Evolutionary conservation across 2,797 vertebrate genomes (phyloP).

Genomic region (Danionella dracula): DNA sequence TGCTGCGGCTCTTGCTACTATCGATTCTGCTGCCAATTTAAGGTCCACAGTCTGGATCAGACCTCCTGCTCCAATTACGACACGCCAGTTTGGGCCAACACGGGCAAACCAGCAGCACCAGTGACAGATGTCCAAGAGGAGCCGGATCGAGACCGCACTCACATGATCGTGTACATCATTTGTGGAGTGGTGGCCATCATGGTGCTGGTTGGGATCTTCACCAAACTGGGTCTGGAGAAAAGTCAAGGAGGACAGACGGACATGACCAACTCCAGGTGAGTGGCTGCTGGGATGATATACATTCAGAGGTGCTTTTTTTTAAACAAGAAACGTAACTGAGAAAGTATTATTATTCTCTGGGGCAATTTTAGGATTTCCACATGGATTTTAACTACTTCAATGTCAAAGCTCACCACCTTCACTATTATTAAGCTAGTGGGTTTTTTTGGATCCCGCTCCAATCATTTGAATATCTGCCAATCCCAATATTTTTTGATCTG

Average conservation of each 20-base stretch:
- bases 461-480: no score
- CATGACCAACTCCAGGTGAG: conserved; percentile 91
- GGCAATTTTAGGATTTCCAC: no score
- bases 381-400: no score
- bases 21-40: conserved; percentile 96
- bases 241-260: conserved; percentile 82
- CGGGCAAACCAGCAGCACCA: conserved; percentile 73
- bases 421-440: no score
- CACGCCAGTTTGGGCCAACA: conserved; percentile 94
- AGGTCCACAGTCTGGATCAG: conserved; percentile 87
- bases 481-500: no score
- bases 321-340: no score
- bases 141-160: conserved; percentile 84
- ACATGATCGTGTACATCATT: conserved; percentile 96
- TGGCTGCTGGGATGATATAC: neutral
- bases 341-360: no score
- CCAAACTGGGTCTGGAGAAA: conserved; percentile 89
- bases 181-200: conserved; percentile 95
- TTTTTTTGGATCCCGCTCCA: no score
- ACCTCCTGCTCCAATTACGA: conserved; percentile 95
- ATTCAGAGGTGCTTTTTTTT: neutral
- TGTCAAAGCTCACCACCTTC: no score
- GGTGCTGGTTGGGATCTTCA: conserved; percentile 91
- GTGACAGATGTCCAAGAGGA: conserved; percentile 80
- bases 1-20: conserved; percentile 97